Evolutionary conservation across 2,888 invertebrate genomes (phyloP), one percentile per base, ranked within the genome.

Genomic region (Papilio elwesi): DNA sequence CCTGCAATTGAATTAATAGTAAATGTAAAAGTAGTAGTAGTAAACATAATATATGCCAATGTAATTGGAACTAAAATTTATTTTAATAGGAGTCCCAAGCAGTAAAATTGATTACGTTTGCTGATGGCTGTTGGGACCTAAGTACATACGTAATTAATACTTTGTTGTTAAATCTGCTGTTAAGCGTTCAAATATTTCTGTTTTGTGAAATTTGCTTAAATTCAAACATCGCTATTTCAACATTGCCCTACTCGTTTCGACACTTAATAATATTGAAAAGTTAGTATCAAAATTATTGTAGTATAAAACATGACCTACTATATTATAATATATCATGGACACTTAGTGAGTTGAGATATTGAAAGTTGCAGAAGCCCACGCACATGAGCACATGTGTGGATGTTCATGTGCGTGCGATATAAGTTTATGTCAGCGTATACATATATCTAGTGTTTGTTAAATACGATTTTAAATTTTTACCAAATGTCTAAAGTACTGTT

Each of bases 1-100:
- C 92, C 93, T 93, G 86, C 51, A 92, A 88, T 15, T 52, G 65
- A 74, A 70, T 70, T 59, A 53, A 36, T 11, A 10, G 38, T 70
- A 64, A 74, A 12, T 59, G 10, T 36, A 62, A 59, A 26, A 16
- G 36, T 59, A 62, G n/a, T n/a, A n/a, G n/a, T n/a, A n/a, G n/a
- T 48, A 55, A 62, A 63, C 71, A 36, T 53, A 36, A 16, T 10
- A 26, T 12, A 49, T 13, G 48, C 15, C 8, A 38, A 12, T 8
- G 8, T 13, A 38, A 12, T 57, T 36, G 8, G 13, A 36, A 57
- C 1, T 12, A 36, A 7, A 12, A 26, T 12, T 38, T 7, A 52
- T 10, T 16, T 55, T 9, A 55, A 55, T 55, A 16, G 11, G 48
- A 64, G 43, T 64, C 12, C 26, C 12, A 6, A 57, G 5, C 7